Evolutionary conservation across 2,113 vertebrate genomes (phyloP).

Genomic region (Plotosus lineatus): DNA sequence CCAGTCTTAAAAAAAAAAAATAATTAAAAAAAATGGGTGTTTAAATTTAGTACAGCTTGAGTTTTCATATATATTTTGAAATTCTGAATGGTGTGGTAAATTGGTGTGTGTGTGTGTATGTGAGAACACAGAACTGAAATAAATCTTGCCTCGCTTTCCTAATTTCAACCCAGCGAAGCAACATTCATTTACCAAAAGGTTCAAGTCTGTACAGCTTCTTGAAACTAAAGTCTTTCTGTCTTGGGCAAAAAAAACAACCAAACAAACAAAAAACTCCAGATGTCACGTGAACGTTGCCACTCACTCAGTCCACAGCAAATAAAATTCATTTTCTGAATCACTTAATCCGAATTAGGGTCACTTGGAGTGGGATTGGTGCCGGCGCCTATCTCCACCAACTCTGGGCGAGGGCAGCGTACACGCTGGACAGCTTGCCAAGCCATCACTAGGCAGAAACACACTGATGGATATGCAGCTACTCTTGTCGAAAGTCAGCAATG

Average conservation of each 20-base stretch:
- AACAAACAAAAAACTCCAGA: too few species aligned
- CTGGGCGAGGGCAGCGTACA: too few species aligned
- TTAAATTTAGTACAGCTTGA: slow-evolving; percentile 15
- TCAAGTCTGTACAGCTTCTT: not conserved
- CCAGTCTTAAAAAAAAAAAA: not conserved
- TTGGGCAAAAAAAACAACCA: not conserved
- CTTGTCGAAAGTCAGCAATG: too few species aligned
- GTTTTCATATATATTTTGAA: not conserved
- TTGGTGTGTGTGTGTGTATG: not conserved
- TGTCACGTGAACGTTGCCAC: not conserved
- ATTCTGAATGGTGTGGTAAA: not conserved
- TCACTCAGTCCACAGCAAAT: not conserved
- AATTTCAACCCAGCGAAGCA: not conserved
- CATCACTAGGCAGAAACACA: too few species aligned
- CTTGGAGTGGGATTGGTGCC: too few species aligned
- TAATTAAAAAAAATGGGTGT: slow-evolving; percentile 1
- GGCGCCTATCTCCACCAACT: too few species aligned
- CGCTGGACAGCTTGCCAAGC: too few species aligned
- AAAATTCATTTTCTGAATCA: too few species aligned
- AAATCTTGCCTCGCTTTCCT: not conserved
- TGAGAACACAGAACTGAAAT: not conserved
- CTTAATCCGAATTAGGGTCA: too few species aligned
- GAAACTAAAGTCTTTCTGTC: not conserved
- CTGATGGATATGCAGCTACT: too few species aligned
- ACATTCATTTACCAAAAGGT: not conserved